phyloP scores from a whole-genome alignment of 2,113 vertebrate species.

The Tapirus terrestris region DNA sequence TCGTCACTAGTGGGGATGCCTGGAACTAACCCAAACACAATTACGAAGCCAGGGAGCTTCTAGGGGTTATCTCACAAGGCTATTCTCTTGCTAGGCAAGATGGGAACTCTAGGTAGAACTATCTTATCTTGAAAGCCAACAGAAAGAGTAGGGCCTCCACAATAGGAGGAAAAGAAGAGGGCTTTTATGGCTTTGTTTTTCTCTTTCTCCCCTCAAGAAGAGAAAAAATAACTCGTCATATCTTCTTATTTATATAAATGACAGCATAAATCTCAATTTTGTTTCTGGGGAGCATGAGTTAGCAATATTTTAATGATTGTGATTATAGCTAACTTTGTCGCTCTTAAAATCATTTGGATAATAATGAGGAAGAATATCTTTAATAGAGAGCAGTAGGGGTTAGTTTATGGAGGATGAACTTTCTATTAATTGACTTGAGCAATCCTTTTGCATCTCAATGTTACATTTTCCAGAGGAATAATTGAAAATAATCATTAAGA shows the following conservation, averaged over 20 bases:
- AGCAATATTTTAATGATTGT: slow-evolving; percentile 14
- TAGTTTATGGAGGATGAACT: slow-evolving; percentile 28
- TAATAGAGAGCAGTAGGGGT: not conserved
- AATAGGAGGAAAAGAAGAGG: not conserved
- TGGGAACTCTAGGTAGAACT: not conserved
- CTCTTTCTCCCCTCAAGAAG: not conserved
- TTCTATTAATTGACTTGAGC: slow-evolving; percentile 18
- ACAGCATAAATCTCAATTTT: slow-evolving; percentile 38
- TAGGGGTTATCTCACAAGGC: not conserved
- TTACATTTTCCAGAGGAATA: slow-evolving; percentile 17
- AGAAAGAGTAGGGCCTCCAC: not conserved
- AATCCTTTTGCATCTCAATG: slow-evolving; percentile 19
- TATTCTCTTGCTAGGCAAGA: not conserved
- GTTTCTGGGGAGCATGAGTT: not conserved
- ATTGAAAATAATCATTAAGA: slow-evolving; percentile 23
- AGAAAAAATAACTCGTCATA: not conserved
- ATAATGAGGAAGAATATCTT: slow-evolving; percentile 22
- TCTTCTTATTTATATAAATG: slow-evolving; percentile 9
- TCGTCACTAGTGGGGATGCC: not conserved
- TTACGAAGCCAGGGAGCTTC: not conserved
- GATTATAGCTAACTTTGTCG: not conserved
- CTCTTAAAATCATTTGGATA: slow-evolving; percentile 47
- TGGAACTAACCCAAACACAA: not conserved
- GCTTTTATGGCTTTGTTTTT: not conserved
- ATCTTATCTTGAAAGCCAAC: not conserved